Conservation (phyloP, 2,113 vertebrate genomes). For the Malurus melanocephalus region DNA sequence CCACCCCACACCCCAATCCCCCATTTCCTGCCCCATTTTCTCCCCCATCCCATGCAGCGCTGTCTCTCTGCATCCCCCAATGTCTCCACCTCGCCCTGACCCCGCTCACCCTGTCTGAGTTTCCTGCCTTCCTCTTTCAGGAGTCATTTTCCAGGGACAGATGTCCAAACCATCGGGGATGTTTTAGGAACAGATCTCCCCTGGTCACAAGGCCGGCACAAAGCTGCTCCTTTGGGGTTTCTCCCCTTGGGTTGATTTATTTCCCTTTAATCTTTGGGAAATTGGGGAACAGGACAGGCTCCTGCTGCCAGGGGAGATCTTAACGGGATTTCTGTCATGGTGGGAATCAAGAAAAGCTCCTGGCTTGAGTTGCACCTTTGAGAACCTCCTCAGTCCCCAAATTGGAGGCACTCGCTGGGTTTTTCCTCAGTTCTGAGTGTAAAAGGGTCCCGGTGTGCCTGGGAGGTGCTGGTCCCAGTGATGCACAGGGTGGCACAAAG, state of each 20-base stretch:
- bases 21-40: neutral
- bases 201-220: neutral
- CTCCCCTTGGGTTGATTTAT: neutral
- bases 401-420: neutral
- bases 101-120: rapidly evolving
- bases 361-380: neutral
- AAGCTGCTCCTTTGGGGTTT: neutral
- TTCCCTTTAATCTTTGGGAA: conserved; percentile 20
- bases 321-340: neutral
- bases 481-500: neutral
- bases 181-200: neutral
- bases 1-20: neutral
- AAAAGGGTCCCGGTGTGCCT: neutral
- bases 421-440: neutral
- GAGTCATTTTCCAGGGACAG: neutral
- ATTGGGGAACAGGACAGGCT: neutral
- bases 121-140: neutral
- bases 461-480: neutral
- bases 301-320: neutral
- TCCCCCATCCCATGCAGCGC: neutral
- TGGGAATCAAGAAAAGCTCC: neutral
- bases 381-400: neutral
- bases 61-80: neutral
- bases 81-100: neutral
- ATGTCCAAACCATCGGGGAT: neutral